phyloP scores from a whole-genome alignment of 92 coral and sea anemone genomes.

The Pocillopora meandrina region DNA sequence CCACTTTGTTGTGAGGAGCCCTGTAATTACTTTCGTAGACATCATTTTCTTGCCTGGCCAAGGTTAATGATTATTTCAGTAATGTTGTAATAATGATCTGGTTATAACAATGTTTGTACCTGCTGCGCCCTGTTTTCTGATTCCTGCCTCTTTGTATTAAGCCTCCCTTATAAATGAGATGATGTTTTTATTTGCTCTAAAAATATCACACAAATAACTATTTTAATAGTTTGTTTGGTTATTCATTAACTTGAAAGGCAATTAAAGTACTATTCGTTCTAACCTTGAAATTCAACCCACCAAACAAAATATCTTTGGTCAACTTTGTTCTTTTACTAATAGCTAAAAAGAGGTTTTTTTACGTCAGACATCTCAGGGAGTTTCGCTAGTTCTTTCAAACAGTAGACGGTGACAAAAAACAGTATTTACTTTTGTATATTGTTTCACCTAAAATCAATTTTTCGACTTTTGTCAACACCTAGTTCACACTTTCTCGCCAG shows the following conservation, averaged over 20 bases:
- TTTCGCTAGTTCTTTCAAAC: no score
- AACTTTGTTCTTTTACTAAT: background rate
- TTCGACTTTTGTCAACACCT: no score
- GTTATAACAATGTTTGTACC: background rate
- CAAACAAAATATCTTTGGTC: background rate
- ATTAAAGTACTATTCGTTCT: background rate
- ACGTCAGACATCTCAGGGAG: no score
- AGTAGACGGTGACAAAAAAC: no score
- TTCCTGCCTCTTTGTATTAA: background rate
- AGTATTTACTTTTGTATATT: no score
- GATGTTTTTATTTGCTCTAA: background rate
- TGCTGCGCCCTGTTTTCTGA: background rate
- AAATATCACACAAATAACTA: background rate
- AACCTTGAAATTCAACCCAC: background rate
- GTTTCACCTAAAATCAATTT: no score
- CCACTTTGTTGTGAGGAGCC: background rate
- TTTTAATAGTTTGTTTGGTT: background rate
- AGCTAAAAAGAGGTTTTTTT: no score
- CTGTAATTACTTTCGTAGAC: background rate
- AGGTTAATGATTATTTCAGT: conserved; percentile 8
- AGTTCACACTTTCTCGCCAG: no score
- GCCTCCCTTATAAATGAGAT: background rate
- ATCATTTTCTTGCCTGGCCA: background rate
- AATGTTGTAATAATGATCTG: background rate
- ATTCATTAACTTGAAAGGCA: background rate